Evolutionary conservation across 2,113 vertebrate genomes (phyloP).

Genomic region (Calcarius ornatus): DNA sequence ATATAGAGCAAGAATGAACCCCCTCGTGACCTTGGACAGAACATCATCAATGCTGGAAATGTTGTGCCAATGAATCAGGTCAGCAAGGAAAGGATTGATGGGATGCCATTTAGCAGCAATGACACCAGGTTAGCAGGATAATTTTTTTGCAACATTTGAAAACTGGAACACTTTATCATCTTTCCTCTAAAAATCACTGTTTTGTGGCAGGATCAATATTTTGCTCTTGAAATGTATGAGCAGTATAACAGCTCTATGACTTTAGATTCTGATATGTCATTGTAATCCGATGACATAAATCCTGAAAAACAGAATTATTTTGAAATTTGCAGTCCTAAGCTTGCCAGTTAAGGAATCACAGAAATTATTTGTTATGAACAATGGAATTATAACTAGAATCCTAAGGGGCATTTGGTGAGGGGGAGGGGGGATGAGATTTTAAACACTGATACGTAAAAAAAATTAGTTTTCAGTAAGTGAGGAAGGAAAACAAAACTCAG

Average conservation of each 20-base stretch:
- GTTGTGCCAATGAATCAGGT: background rate
- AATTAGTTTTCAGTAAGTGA: background rate
- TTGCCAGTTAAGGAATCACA: background rate
- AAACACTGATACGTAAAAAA: background rate
- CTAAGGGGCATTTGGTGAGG: fast-evolving
- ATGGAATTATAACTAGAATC: background rate
- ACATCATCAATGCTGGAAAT: background rate
- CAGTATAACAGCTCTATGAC: background rate
- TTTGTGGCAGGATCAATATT: background rate
- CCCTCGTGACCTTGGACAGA: background rate
- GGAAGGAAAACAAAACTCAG: background rate
- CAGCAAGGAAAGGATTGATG: background rate
- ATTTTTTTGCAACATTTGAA: background rate
- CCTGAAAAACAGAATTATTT: background rate
- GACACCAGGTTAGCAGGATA: background rate
- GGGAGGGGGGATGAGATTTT: fast-evolving
- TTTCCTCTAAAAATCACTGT: background rate
- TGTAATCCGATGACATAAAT: background rate
- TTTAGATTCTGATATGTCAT: background rate
- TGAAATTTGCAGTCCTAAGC: background rate
- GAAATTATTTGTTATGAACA: background rate
- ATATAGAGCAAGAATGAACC: background rate
- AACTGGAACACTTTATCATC: background rate
- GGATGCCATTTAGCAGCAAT: background rate
- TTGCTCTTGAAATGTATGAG: background rate